phyloP scores from a whole-genome alignment of 1,140 invertebrate species.

The Oryctes rhinoceros region DNA sequence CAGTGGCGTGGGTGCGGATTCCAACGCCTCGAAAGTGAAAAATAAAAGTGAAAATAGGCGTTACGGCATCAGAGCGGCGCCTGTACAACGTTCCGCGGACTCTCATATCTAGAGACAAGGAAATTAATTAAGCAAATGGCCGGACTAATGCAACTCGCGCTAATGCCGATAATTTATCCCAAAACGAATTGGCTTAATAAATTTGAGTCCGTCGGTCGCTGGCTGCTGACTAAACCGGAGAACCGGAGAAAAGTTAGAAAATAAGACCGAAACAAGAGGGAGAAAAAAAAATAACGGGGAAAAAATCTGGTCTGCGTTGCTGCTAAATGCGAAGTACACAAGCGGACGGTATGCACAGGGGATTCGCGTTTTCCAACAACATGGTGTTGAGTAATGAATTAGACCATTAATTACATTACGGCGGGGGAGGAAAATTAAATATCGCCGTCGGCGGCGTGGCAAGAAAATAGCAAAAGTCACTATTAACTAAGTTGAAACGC shows the following conservation, averaged over 20 bases:
- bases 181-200: conserved; percentile 22
- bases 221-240: background rate
- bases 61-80: background rate
- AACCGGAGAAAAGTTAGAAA: background rate
- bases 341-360: background rate
- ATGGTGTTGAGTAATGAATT: conserved; percentile 34
- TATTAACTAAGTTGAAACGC: conserved; percentile 22
- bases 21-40: background rate
- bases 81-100: background rate
- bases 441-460: background rate
- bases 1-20: background rate
- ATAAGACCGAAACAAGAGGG: conserved; percentile 6
- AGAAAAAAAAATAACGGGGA: background rate
- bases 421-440: conserved; percentile 22
- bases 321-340: background rate
- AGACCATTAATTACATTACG: conserved; percentile 31
- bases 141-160: conserved; percentile 2
- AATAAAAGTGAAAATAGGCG: background rate
- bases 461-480: conserved; percentile 28
- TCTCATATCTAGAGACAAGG: background rate
- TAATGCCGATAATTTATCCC: conserved; percentile 23
- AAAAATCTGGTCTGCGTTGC: too few species aligned
- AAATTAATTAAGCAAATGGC: conserved; percentile 32
- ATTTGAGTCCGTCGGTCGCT: background rate
- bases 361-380: conserved; percentile 5